A percentile compares a stretch with the other conserved stretches of the same genome.
phyloP scores from a whole-genome alignment of 2,113 vertebrate genomes.

The Phycodurus eques region DNA sequence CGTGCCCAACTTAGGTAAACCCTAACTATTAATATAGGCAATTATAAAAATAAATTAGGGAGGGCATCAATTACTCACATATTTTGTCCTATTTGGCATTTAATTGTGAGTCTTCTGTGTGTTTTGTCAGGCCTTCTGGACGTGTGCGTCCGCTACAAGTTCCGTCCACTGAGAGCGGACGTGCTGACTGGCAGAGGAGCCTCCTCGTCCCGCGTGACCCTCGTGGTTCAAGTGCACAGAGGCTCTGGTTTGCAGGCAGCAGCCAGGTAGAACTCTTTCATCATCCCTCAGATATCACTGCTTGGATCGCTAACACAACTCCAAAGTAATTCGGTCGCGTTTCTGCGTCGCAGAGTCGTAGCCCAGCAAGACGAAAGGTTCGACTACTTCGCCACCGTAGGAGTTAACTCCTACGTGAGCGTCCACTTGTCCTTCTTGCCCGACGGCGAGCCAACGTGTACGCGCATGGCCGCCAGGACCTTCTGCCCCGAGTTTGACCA shows the following conservation, averaged over 20 bases:
- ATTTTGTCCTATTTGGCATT: not conserved
- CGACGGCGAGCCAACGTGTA: slow-evolving; percentile 68
- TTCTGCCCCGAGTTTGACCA: slow-evolving; percentile 91
- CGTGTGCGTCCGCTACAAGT: slow-evolving; percentile 83
- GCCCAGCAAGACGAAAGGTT: slow-evolving; percentile 74
- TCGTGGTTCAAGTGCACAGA: slow-evolving; percentile 83
- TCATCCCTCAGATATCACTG: not conserved
- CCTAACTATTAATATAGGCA: too few species aligned
- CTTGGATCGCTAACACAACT: not conserved
- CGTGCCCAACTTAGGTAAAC: too few species aligned
- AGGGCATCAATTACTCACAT: too few species aligned
- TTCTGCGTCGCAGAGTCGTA: slow-evolving; percentile 68
- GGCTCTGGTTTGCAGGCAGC: slow-evolving; percentile 90
- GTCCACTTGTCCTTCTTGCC: slow-evolving; percentile 82
- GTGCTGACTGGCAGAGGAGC: slow-evolving; percentile 48
- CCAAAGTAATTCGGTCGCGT: not conserved
- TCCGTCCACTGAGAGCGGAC: slow-evolving; percentile 57
- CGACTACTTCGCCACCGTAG: slow-evolving; percentile 74
- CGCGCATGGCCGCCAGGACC: slow-evolving; percentile 71
- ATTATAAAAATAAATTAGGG: too few species aligned
- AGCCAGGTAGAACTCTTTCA: slow-evolving; percentile 75
- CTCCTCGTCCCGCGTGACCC: slow-evolving; percentile 71
- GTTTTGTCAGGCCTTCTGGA: slow-evolving; percentile 80
- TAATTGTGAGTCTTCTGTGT: not conserved
- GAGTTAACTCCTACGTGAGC: slow-evolving; percentile 82